These are phyloP conservation scores for Drosophila merina DNA, from an alignment of 2,888 invertebrate species.

Conservation along the genomic window DNA sequence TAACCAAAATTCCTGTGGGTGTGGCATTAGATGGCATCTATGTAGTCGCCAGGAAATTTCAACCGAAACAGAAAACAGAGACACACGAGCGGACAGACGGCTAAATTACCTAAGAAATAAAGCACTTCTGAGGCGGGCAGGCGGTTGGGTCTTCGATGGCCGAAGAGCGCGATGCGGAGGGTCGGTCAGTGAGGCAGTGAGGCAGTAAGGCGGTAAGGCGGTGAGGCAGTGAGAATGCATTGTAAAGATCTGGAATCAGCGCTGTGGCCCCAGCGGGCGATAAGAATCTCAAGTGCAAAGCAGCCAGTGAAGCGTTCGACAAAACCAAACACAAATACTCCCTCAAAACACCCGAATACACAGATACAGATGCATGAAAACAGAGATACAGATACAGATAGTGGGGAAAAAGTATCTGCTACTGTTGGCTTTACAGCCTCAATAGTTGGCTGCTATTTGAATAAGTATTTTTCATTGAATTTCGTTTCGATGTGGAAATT, in stretches of 20 bases:
- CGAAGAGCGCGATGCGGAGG: not conserved
- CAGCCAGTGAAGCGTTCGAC: slow-evolving; percentile 78
- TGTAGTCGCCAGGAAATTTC: not conserved
- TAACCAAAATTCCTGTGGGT: slow-evolving; percentile 20
- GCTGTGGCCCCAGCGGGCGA: slow-evolving; percentile 57
- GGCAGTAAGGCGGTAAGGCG: not conserved
- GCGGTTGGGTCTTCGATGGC: not conserved
- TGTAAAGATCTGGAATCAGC: slow-evolving; percentile 76
- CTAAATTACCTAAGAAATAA: slow-evolving; percentile 22
- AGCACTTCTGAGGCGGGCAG: slow-evolving; percentile 2
- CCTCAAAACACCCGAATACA: slow-evolving; percentile 3
- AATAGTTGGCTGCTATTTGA: slow-evolving; percentile 68
- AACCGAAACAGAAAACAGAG: slow-evolving; percentile 1
- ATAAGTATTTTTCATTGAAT: slow-evolving; percentile 79
- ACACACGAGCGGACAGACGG: slow-evolving; percentile 1
- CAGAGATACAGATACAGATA: slow-evolving; percentile 17
- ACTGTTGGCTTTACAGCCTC: slow-evolving; percentile 64
- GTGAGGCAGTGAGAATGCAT: slow-evolving; percentile 46
- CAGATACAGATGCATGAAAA: slow-evolving; percentile 12
- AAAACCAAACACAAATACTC: slow-evolving; percentile 48
- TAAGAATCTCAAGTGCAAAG: slow-evolving; percentile 79
- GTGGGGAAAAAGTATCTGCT: slow-evolving; percentile 51
- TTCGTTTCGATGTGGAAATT: slow-evolving; percentile 76
- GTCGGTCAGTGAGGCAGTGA: slow-evolving; percentile 8
- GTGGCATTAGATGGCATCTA: not conserved